These are phyloP conservation scores for Leptonema lineaticorne DNA, from an alignment of 1,140 invertebrate genomes.

Conservation along the genomic window DNA sequence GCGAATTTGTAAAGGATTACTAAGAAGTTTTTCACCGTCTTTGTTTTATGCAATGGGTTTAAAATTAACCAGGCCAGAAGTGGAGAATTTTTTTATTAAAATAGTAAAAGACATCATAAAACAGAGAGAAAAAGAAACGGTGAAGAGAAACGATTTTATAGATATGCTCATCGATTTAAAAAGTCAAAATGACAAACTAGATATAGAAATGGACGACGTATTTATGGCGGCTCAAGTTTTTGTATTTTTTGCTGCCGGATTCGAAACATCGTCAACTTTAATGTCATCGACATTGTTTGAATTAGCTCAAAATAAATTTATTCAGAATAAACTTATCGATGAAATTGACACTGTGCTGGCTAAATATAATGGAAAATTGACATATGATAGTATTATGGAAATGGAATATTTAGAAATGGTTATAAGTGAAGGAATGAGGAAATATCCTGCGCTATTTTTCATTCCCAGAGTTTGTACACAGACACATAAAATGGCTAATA, in stretches of 20 bases:
- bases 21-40: not conserved
- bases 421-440: slow-evolving; percentile 26
- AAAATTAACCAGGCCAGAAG: not conserved
- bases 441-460: slow-evolving; percentile 19
- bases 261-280: slow-evolving; percentile 57
- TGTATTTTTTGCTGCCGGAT: slow-evolving; percentile 55
- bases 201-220: not conserved
- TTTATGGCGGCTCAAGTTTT: slow-evolving; percentile 48
- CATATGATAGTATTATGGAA: slow-evolving; percentile 49
- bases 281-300: slow-evolving; percentile 51
- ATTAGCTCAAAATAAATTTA: slow-evolving; percentile 54
- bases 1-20: not conserved
- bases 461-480: slow-evolving; percentile 21
- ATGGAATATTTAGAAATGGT: slow-evolving; percentile 50
- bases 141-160: slow-evolving; percentile 59
- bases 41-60: slow-evolving; percentile 12
- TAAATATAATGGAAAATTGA: slow-evolving; percentile 45
- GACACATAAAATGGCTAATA: slow-evolving; percentile 20
- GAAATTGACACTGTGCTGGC: slow-evolving; percentile 52
- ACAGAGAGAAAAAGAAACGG: slow-evolving; percentile 48
- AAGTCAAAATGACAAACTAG: slow-evolving; percentile 9
- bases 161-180: slow-evolving; percentile 52
- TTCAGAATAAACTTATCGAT: slow-evolving; percentile 52
- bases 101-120: slow-evolving; percentile 47
- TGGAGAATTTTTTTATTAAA: slow-evolving; percentile 42